Conservation (phyloP, 1,140 invertebrate species). For the Macrobrachium rosenbergii region DNA sequence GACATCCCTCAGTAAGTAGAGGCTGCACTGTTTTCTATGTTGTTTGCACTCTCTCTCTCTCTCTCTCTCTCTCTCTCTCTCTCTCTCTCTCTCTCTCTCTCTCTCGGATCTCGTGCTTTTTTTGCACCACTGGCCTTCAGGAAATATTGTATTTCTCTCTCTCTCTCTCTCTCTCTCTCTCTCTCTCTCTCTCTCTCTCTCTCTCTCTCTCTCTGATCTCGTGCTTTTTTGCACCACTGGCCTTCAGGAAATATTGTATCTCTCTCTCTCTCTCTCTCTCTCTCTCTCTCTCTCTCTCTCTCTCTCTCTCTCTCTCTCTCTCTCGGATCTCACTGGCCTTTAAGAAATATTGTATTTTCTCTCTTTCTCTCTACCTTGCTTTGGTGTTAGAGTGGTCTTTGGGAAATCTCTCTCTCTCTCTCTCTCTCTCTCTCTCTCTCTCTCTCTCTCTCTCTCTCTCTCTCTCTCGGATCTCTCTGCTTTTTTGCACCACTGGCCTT, state of each 20-base stretch:
- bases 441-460: not conserved
- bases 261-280: not conserved
- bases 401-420: not conserved
- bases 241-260: not conserved
- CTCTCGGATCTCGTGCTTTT: not conserved
- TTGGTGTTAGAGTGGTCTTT: too few species aligned
- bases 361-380: too few species aligned
- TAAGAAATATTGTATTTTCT: too few species aligned
- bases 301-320: slow-evolving; percentile 8
- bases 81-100: not conserved
- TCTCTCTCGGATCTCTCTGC: not conserved
- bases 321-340: not conserved
- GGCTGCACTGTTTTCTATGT: not conserved
- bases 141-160: not conserved
- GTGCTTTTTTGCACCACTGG: not conserved
- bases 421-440: not conserved
- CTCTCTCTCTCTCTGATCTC: not conserved
- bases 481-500: not conserved
- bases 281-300: not conserved
- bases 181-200: not conserved
- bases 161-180: not conserved
- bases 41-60: not conserved
- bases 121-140: not conserved
- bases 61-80: not conserved
- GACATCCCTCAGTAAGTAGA: slow-evolving; percentile 41